phyloP scores from a whole-genome alignment of 2,797 vertebrate genomes.

The Oryzias sinensis region DNA sequence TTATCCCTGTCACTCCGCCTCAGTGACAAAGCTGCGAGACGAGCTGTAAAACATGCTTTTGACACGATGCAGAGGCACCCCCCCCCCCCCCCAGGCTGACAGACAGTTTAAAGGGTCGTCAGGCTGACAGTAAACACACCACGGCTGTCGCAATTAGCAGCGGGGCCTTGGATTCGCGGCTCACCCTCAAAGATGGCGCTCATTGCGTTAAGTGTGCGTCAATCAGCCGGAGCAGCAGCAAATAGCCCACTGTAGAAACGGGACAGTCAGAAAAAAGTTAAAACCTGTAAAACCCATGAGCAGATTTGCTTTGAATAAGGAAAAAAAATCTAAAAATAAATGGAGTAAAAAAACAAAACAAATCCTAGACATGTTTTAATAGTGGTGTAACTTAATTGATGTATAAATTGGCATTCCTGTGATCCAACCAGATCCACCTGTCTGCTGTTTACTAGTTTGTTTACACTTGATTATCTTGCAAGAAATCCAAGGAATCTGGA shows the following conservation, averaged over 20 bases:
- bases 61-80: constrained; percentile 63
- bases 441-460: too few relatives aligned
- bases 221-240: constrained; percentile 40
- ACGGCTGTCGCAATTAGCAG: constrained; percentile 72
- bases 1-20: constrained; percentile 46
- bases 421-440: too few relatives aligned
- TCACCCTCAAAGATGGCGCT: constrained; percentile 51
- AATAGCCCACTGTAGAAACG: too few relatives aligned
- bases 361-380: too few relatives aligned
- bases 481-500: too few relatives aligned
- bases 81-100: constrained; percentile 62
- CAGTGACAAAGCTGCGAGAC: constrained; percentile 60
- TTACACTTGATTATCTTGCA: too few relatives aligned
- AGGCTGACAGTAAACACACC: constrained; percentile 71
- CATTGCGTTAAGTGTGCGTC: constrained; percentile 69
- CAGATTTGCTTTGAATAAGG: too few relatives aligned
- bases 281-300: too few relatives aligned
- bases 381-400: too few relatives aligned
- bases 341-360: too few relatives aligned
- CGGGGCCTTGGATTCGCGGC: constrained; percentile 50
- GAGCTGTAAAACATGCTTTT: constrained; percentile 69
- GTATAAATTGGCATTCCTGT: too few relatives aligned
- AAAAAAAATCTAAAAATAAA: too few relatives aligned
- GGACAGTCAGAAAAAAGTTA: neutral
- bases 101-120: constrained; percentile 75